phyloP scores from a whole-genome alignment of 2,797 vertebrate species.

The Pogonophryne albipinna region DNA sequence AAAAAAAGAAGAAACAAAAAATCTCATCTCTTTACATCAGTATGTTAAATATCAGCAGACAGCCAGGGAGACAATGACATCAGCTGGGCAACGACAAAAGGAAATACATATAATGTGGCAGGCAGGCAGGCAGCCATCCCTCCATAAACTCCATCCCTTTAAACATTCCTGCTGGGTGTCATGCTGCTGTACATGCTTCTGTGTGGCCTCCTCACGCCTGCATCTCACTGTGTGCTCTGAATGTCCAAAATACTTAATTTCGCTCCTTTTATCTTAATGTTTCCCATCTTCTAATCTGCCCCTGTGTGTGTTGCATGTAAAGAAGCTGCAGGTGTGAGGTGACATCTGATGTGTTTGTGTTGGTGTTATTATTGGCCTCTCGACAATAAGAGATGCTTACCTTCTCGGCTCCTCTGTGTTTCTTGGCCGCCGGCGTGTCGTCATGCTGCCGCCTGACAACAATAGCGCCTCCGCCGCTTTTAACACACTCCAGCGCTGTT shows the following conservation, averaged over 20 bases:
- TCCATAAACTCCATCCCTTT: constrained; percentile 31
- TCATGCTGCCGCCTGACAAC: constrained; percentile 77
- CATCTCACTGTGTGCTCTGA: constrained; percentile 48
- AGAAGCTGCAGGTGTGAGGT: neutral
- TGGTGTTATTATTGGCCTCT: constrained; percentile 16
- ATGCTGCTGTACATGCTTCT: constrained; percentile 48
- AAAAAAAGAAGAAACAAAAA: constrained; percentile 20
- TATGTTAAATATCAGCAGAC: constrained; percentile 41
- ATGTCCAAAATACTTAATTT: constrained; percentile 20
- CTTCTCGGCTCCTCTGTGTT: constrained; percentile 76
- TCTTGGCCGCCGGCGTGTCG: constrained; percentile 77
- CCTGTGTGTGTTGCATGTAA: neutral
- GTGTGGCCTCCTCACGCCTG: constrained; percentile 67
- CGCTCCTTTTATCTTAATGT: neutral
- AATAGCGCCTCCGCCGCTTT: constrained; percentile 73
- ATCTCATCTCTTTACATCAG: constrained; percentile 35
- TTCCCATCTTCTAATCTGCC: neutral
- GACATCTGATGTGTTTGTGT: neutral
- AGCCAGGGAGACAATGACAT: constrained; percentile 53
- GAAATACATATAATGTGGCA: constrained; percentile 49
- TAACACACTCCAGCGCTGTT: constrained; percentile 88
- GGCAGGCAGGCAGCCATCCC: constrained; percentile 6
- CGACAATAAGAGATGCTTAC: constrained; percentile 66
- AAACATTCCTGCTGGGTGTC: constrained; percentile 38
- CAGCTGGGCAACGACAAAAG: constrained; percentile 62